Percentiles rank a stretch among this genome's conserved stretches.
Evolutionary conservation across 2,113 vertebrate genomes (phyloP).

Genomic region (Pseudopipra pipra): DNA sequence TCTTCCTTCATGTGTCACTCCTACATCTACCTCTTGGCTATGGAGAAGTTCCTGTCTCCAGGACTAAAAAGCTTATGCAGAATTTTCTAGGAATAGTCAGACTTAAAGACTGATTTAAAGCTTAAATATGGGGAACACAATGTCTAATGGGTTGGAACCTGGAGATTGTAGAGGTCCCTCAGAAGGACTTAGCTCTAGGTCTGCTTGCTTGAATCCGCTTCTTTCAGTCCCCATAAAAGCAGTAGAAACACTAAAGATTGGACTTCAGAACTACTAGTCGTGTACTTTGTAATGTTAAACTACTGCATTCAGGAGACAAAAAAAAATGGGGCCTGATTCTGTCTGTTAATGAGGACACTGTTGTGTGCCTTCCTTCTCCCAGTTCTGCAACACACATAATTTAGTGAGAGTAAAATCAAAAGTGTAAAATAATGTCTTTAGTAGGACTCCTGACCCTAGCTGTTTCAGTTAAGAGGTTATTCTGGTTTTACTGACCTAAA

Average conservation of each 20-base stretch:
- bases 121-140: accelerated
- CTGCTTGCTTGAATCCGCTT: background rate
- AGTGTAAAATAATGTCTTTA: background rate
- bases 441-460: background rate
- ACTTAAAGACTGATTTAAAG: background rate
- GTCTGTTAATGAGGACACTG: background rate
- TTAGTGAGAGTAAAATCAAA: background rate
- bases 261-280: background rate
- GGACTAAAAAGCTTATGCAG: background rate
- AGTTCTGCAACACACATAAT: background rate
- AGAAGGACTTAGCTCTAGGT: background rate
- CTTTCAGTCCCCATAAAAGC: background rate
- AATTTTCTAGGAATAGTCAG: background rate
- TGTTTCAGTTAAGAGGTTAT: background rate
- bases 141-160: background rate
- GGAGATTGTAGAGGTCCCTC: background rate
- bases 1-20: background rate
- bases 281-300: background rate
- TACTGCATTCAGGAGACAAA: background rate
- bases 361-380: background rate
- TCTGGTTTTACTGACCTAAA: background rate
- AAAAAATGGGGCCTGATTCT: accelerated
- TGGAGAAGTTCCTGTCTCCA: background rate
- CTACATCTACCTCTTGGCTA: background rate
- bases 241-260: background rate